Evolutionary conservation across 1,140 invertebrate genomes (phyloP), one percentile per base, ranked within the genome.

Genomic region (Aphis gossypii): DNA sequence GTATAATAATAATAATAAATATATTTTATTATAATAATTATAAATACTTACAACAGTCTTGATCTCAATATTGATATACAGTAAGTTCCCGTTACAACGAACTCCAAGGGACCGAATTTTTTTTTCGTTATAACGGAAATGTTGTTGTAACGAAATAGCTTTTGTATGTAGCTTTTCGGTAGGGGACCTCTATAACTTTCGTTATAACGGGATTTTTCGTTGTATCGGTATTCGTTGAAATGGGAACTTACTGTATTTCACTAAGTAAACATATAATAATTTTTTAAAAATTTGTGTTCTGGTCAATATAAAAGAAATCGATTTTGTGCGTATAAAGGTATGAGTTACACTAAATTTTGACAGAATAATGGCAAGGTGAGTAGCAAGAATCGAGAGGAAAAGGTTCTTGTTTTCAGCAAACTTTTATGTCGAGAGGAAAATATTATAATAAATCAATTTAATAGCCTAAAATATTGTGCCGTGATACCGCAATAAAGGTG

Each of bases 381-480:
- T 35, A 87, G 35, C 38, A 90, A 56, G n/a, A 90, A 90, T 41
- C n/a, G 51, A 41, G 51, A 2, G 88, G 35, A 90, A 90, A 90
- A 56, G 88, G 51, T 90, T 56, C 88, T 90, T 90, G 88, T 90
- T 90, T 90, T 90, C 88, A 90, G 23, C 51, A 90, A 90, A 90
- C 51, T 60, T 90, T 90, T 41, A 90, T 41, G 51, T 54, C 21
- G 30, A 56, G 88, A 90, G 88, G 48, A 30, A 90, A 90, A 56
- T 90, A 56, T 90, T 60, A 56, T 41, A 90, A 90, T 90, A 90
- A 90, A 90, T 90, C 88, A 90, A 56, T 90, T 90, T 90, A 90
- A 90, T 56, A 90, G 88, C 51, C 46, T 56, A 41, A 90, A 90
- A 56, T 7, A 30, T 35, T 56, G 88, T 25, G 88, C n/a, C 21